A percentile compares a stretch with the other conserved stretches of the same genome.
phyloP scores from a whole-genome alignment of 2,113 vertebrate genomes.

The Platichthys flesus region DNA sequence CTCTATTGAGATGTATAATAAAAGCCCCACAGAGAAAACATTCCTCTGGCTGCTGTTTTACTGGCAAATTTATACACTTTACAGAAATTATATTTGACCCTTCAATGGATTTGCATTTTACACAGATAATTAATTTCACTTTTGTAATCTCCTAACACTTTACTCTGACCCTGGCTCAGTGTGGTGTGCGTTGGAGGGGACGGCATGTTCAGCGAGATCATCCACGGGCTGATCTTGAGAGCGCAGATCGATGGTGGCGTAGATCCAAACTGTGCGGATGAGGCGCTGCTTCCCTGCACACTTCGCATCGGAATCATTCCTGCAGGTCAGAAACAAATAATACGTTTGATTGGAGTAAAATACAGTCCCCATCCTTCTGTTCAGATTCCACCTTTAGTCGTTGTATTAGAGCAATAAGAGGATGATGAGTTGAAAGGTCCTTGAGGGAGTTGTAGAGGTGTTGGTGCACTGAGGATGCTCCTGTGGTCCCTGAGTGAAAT shows the following conservation, averaged over 20 bases:
- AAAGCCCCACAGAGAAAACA: no score
- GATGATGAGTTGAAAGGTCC: not conserved
- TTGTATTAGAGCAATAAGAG: no score
- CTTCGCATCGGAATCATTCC: constrained; percentile 96
- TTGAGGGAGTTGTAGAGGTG: not conserved
- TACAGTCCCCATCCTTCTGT: no score
- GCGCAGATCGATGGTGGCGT: constrained; percentile 86
- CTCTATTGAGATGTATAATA: no score
- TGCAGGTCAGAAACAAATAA: constrained; percentile 82
- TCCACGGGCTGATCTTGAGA: constrained; percentile 92
- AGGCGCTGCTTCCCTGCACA: constrained; percentile 83
- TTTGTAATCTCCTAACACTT: not conserved
- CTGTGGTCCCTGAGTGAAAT: not conserved
- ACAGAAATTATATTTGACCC: no score
- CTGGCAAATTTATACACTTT: no score
- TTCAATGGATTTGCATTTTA: not conserved
- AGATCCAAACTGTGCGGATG: constrained; percentile 86
- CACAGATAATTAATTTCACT: not conserved
- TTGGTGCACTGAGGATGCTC: not conserved
- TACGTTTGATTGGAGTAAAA: not conserved
- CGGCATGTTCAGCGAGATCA: constrained; percentile 96
- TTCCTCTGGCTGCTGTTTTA: no score
- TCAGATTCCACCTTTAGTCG: no score
- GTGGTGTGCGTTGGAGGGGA: constrained; percentile 96
- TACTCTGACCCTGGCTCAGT: constrained; percentile 70